Evolutionary conservation across 1,140 invertebrate genomes (phyloP), one percentile per base, ranked within the genome.

Genomic region (Sitophilus oryzae): DNA sequence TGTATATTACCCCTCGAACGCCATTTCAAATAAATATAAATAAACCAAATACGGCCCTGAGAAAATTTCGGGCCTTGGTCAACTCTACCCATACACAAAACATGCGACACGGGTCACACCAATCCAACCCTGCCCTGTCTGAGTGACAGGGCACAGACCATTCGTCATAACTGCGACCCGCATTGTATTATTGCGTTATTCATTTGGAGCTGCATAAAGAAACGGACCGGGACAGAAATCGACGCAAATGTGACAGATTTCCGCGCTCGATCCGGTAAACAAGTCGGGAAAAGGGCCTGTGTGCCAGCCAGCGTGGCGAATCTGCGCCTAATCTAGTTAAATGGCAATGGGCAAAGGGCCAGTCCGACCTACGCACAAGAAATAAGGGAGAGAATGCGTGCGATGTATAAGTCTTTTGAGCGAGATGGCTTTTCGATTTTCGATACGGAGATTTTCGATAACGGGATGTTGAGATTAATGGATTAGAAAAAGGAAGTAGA

Each of bases 181-280:
- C 57, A 64, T 66, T 66, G 63, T 65, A 14, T 53, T 42, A 53
- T 63, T 61, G 44, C 45, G 48, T 57, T 25, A 50, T 50, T 49
- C 46, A 59, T 48, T 55, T 47, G n/a, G n/a, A n/a, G n/a, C n/a
- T n/a, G n/a, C n/a, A n/a, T n/a, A 49, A 61, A 57, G 52, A 54
- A 64, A 49, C n/a, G 19, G 5, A 21, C 18, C 44, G 22, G 43
- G 25, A 47, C 46, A 21, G 38, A 19, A 65, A 57, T 58, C 56
- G 56, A 54, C 49, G 42, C 51, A 59, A 64, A 66, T 64, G 62
- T 64, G 62, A 64, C 64, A 63, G 50, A 60, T 62, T 56, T 50
- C 23, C 36, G 46, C 37, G 40, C 43, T 11, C 42, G 35, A 38
- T 14, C 47, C 36, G 45, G 55, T 61, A 61, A 61, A 61, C 60